A percentile compares a stretch with the other conserved stretches of the same genome.
Conservation (phyloP, 92 coral and sea anemone species). For the Parazoanthus darwini region DNA sequence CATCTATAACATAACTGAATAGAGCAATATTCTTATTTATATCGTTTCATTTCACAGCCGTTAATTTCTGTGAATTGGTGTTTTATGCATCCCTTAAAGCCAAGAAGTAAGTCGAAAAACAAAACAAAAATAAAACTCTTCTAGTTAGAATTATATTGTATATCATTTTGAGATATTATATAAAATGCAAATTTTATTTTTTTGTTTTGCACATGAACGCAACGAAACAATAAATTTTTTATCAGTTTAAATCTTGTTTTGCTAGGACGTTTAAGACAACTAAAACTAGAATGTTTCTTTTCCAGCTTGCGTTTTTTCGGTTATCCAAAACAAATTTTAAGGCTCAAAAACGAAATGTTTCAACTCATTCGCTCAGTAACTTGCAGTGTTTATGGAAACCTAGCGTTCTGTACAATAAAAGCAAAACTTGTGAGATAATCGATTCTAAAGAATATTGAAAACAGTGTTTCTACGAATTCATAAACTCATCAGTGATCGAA, state of each 20-base stretch:
- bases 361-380: background rate
- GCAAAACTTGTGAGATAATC: background rate
- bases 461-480: background rate
- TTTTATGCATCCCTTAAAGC: background rate
- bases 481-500: background rate
- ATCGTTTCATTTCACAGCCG: background rate
- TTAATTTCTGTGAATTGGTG: background rate
- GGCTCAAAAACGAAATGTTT: background rate
- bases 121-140: background rate
- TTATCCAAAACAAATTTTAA: background rate
- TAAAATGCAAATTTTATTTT: slow-evolving; percentile 2
- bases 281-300: background rate
- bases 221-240: background rate
- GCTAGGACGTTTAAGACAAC: background rate
- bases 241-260: background rate
- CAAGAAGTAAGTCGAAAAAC: background rate
- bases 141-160: background rate
- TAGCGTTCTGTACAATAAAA: background rate
- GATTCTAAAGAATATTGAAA: background rate
- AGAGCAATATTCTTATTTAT: background rate
- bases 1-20: background rate
- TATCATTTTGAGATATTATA: background rate
- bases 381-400: background rate
- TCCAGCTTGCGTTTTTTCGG: background rate
- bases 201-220: slow-evolving; percentile 25